phyloP scores from a whole-genome alignment of 2,888 invertebrate genomes.

The Ennomos erosarius region DNA sequence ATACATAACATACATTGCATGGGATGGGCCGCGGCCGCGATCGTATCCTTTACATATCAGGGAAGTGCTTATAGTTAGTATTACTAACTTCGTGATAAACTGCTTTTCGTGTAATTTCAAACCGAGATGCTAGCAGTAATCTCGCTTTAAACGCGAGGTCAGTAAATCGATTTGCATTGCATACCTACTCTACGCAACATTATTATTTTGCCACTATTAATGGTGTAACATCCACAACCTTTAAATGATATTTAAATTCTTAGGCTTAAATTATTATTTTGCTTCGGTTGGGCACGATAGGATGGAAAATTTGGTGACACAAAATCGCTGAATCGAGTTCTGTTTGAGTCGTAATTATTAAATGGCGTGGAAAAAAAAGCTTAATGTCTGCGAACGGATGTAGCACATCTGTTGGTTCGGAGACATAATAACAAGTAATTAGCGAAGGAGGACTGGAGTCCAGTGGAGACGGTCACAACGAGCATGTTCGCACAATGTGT shows the following conservation, averaged over 20 bases:
- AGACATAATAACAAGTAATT: slow-evolving; percentile 81
- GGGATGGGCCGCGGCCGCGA: too few relatives aligned
- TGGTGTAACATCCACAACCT: slow-evolving; percentile 57
- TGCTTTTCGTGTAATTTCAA: slow-evolving; percentile 34
- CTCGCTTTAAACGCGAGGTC: slow-evolving; percentile 51
- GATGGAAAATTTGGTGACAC: slow-evolving; percentile 39
- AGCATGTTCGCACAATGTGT: slow-evolving; percentile 80
- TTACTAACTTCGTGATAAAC: slow-evolving; percentile 19
- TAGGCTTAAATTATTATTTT: slow-evolving; percentile 47
- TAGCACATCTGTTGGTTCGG: slow-evolving; percentile 79
- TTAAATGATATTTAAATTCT: slow-evolving; percentile 43
- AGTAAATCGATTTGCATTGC: slow-evolving; percentile 60
- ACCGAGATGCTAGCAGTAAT: slow-evolving; percentile 38
- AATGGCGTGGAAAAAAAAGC: slow-evolving; percentile 50
- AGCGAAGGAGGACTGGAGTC: slow-evolving; percentile 66
- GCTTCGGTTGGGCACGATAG: slow-evolving; percentile 28
- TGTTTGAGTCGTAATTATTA: slow-evolving; percentile 41
- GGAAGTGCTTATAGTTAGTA: slow-evolving; percentile 23
- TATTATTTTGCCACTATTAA: slow-evolving; percentile 49
- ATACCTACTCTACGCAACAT: slow-evolving; percentile 43
- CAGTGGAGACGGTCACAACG: slow-evolving; percentile 47
- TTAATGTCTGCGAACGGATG: slow-evolving; percentile 68
- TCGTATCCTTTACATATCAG: slow-evolving; percentile 12
- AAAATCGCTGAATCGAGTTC: slow-evolving; percentile 34
- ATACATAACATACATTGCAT: slow-evolving; percentile 12